A percentile compares a stretch with the other conserved stretches of the same genome.
These are phyloP conservation scores for Ceratina calcarata DNA, from an alignment of 1,140 invertebrate genomes.

Conservation along the genomic window DNA sequence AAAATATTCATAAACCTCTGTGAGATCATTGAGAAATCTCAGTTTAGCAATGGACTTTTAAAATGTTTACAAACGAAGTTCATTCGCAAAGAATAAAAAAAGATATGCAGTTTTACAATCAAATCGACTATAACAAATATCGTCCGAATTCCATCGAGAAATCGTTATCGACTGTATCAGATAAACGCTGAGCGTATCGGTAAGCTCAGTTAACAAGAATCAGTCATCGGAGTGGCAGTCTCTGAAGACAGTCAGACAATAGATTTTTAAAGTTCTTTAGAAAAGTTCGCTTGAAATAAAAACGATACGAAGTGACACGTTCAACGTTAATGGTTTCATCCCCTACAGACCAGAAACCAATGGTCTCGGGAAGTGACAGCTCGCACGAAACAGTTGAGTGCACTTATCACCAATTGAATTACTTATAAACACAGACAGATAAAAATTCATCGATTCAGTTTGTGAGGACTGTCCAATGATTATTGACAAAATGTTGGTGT, in stretches of 20 bases:
- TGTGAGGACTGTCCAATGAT: neutral
- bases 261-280: neutral
- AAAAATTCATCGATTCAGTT: conserved; percentile 5
- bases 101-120: neutral
- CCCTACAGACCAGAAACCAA: neutral
- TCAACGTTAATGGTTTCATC: neutral
- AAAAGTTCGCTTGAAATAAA: neutral
- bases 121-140: neutral
- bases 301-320: too few species aligned
- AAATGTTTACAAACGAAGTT: neutral
- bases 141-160: neutral
- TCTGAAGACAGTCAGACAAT: too few species aligned
- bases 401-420: conserved; percentile 23
- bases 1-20: too few species aligned
- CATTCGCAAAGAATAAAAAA: neutral
- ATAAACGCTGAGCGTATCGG: conserved; percentile 2
- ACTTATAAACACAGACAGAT: neutral
- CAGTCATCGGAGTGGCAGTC: conserved; percentile 4
- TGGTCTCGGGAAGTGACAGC: neutral
- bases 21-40: too few species aligned
- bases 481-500: conserved; percentile 64
- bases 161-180: conserved; percentile 35
- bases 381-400: neutral
- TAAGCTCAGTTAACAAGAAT: neutral
- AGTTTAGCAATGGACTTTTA: too few species aligned